phyloP scores from a whole-genome alignment of 2,113 vertebrate species.

The Phrynocephalus versicolor region DNA sequence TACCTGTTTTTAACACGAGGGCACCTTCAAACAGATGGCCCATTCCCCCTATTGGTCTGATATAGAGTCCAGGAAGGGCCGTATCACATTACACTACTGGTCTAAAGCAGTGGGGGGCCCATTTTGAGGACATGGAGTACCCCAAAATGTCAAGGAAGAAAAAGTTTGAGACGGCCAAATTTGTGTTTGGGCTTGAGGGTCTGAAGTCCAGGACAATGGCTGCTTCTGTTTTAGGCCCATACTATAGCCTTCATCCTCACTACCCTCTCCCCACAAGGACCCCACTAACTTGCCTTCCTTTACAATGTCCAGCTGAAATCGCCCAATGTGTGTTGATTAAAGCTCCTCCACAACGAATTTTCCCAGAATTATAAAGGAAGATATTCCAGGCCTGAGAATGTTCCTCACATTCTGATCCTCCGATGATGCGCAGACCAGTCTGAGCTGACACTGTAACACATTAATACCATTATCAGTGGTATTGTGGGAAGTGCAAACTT shows the following conservation, averaged over 20 bases:
- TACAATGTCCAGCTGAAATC: slow-evolving; percentile 3
- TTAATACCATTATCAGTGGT: neutral
- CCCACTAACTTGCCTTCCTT: neutral
- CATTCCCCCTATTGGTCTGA: neutral
- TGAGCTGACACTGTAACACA: neutral
- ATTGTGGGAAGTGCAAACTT: neutral
- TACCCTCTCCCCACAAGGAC: neutral
- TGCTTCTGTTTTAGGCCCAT: neutral
- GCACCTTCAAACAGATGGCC: neutral
- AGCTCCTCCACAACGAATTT: neutral
- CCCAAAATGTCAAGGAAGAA: too few relatives aligned
- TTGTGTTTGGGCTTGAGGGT: too few relatives aligned
- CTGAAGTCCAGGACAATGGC: too few relatives aligned
- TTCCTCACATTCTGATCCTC: neutral
- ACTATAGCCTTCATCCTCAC: neutral
- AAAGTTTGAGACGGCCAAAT: too few relatives aligned
- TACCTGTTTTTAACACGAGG: neutral
- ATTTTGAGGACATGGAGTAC: too few relatives aligned
- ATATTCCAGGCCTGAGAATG: slow-evolving; percentile 15
- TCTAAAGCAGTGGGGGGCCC: too few relatives aligned
- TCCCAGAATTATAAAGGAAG: neutral
- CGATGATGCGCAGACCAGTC: slow-evolving; percentile 1
- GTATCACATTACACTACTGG: too few relatives aligned
- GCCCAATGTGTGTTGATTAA: neutral
- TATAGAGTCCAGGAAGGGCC: too few relatives aligned